A percentile compares a stretch with the other conserved stretches of the same genome.
phyloP scores from a whole-genome alignment of 2,797 vertebrate genomes.

The Onychomys arenicola region DNA sequence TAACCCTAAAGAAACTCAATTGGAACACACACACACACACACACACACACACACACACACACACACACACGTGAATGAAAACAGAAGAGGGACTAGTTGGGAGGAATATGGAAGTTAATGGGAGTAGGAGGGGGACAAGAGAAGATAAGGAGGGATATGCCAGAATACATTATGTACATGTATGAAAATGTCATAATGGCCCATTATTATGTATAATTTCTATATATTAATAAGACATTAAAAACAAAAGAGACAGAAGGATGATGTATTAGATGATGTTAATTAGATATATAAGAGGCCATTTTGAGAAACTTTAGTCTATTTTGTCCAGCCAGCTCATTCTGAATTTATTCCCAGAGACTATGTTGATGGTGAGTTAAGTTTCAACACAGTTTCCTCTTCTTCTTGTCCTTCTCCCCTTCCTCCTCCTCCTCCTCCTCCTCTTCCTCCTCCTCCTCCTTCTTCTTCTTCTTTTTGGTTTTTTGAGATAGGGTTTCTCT shows the following conservation, averaged over 20 bases:
- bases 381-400: not conserved
- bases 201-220: not conserved
- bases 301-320: not conserved
- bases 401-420: no score
- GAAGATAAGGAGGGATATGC: not conserved
- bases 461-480: not conserved
- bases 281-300: not conserved
- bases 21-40: not conserved
- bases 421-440: no score
- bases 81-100: not conserved
- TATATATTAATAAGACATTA: not conserved
- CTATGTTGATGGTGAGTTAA: not conserved
- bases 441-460: no score
- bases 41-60: not conserved
- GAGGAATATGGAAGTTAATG: not conserved
- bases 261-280: not conserved
- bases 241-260: not conserved
- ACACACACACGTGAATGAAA: not conserved
- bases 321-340: not conserved
- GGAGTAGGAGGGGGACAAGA: not conserved
- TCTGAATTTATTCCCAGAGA: conserved; percentile 34
- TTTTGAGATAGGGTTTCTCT: not conserved
- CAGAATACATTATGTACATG: not conserved
- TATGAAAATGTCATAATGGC: not conserved
- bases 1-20: no score